phyloP scores from a whole-genome alignment of 2,888 invertebrate genomes.

The Frankliniella fusca region DNA sequence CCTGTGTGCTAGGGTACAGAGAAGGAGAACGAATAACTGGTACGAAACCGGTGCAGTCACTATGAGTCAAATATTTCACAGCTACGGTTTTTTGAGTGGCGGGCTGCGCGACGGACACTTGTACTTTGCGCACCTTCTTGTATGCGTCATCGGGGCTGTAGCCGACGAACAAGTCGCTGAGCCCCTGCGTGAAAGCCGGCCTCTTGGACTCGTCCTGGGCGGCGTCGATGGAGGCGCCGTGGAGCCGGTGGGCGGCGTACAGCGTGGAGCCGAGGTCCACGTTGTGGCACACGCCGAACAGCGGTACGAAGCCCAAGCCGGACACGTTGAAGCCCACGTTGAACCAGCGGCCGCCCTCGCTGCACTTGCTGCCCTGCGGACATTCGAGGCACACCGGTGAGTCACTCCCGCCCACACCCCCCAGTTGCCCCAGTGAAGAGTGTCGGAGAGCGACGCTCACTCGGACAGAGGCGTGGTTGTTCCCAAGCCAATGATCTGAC shows the following conservation, averaged over 20 bases:
- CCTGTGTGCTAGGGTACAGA: no score
- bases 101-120: not conserved
- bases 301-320: slow-evolving; percentile 6
- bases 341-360: slow-evolving; percentile 12
- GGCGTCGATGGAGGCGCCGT: slow-evolving; percentile 4
- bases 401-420: not conserved
- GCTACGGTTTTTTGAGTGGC: no score
- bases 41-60: no score
- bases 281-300: slow-evolving; percentile 19
- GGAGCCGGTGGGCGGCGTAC: not conserved
- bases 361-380: slow-evolving; percentile 14
- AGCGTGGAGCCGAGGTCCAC: slow-evolving; percentile 18
- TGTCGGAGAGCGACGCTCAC: no score
- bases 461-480: no score
- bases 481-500: no score
- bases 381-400: not conserved
- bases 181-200: not conserved
- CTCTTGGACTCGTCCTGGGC: slow-evolving; percentile 19
- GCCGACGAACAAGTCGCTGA: not conserved
- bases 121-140: not conserved
- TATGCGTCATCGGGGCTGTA: slow-evolving; percentile 12
- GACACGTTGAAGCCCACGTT: slow-evolving; percentile 15
- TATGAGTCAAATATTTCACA: no score
- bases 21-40: no score
- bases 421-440: no score